These are phyloP conservation scores for Lithophane leautieri DNA, from an alignment of 2,888 invertebrate species.

Conservation along the genomic window DNA sequence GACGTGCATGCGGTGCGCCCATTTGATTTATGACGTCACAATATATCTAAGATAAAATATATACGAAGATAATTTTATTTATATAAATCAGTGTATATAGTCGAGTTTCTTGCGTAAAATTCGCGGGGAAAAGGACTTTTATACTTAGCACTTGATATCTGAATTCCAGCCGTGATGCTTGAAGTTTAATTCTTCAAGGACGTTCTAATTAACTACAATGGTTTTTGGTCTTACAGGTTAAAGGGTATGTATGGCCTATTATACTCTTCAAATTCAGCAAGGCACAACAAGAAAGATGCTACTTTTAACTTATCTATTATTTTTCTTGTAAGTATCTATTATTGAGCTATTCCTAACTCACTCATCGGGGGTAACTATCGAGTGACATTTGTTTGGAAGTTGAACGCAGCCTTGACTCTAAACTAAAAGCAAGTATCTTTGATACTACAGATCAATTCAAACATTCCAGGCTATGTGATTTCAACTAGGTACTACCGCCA, in stretches of 20 bases:
- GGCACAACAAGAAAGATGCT: background rate
- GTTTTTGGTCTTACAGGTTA: too few relatives aligned
- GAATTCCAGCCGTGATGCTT: background rate
- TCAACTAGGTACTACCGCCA: background rate
- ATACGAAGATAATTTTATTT: background rate
- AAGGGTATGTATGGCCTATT: too few relatives aligned
- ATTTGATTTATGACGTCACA: conserved; percentile 11
- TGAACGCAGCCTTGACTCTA: background rate
- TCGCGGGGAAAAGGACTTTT: background rate
- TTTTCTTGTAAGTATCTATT: background rate
- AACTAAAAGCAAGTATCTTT: background rate
- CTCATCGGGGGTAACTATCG: background rate
- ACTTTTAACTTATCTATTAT: background rate
- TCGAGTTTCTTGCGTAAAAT: background rate
- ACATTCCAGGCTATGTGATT: background rate
- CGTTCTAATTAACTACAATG: too few relatives aligned
- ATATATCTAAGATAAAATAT: conserved; percentile 9
- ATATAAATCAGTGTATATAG: background rate
- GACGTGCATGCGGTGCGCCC: background rate
- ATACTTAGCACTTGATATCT: background rate
- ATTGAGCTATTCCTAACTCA: background rate
- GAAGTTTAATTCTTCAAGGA: too few relatives aligned
- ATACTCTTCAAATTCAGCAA: background rate
- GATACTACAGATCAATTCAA: background rate
- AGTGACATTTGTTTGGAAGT: background rate